phyloP scores from a whole-genome alignment of 53 echinoderm and acorn worm species.

The Holothuria leucospilota region DNA sequence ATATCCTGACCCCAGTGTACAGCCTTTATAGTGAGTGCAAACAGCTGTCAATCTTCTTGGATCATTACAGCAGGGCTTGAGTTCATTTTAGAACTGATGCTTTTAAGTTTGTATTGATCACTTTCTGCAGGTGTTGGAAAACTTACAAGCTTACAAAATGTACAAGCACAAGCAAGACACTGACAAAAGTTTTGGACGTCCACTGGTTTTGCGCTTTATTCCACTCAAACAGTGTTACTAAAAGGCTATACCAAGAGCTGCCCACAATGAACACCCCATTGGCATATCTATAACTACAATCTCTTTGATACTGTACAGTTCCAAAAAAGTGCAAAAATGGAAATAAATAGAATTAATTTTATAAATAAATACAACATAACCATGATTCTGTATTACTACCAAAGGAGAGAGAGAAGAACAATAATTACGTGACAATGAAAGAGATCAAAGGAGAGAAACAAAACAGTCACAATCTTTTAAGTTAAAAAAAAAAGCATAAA shows the following conservation, averaged over 20 bases:
- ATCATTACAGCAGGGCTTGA: too few species aligned
- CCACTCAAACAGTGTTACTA: conserved; percentile 38
- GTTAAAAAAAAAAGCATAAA: conserved; percentile 11
- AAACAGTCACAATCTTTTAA: neutral
- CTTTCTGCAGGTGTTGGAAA: too few species aligned
- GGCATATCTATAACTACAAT: conserved; percentile 38
- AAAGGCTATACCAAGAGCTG: conserved; percentile 44
- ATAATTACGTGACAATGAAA: neutral
- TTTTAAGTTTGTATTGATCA: too few species aligned
- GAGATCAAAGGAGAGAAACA: neutral
- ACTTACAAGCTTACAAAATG: too few species aligned
- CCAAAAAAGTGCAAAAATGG: conserved; percentile 46
- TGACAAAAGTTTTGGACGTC: neutral
- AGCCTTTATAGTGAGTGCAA: too few species aligned
- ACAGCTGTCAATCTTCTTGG: too few species aligned
- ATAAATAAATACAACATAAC: conserved; percentile 44
- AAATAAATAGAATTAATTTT: conserved; percentile 44
- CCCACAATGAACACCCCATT: neutral
- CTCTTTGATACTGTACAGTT: conserved; percentile 48
- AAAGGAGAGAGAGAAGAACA: conserved; percentile 1
- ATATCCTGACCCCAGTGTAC: too few species aligned
- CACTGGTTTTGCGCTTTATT: conserved; percentile 42
- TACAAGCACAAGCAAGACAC: too few species aligned
- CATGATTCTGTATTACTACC: conserved; percentile 38
- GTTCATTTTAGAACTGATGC: too few species aligned